Base-by-base conservation (phyloP, 2,113 vertebrate genomes). In the Chaetodon auriga region DNA sequence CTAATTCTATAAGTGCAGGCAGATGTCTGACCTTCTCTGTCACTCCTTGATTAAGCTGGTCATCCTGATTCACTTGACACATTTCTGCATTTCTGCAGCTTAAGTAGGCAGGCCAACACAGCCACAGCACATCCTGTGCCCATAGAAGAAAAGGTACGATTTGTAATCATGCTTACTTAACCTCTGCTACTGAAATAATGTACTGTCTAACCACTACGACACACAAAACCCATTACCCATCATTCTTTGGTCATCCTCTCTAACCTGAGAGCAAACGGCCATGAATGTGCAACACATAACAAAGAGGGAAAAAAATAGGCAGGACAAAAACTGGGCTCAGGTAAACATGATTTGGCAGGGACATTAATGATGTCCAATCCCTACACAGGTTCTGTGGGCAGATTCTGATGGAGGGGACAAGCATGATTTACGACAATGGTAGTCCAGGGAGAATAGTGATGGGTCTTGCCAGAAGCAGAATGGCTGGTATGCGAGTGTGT, bases 341-440 rank as follows among this genome's bases (percentile, higher is more conserved):
- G 88, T 93, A 94, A 92, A 92, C 89, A 89, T 77, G 83, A 85
- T 75, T 92, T 92, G 91, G 90, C 90, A 85, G 73, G 18, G 78
- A 87, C 90, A 85, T 88, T 92, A 93, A 93, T 88, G 88, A 83
- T 82, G 83, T 89, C 82, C 89, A 84, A 81, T 88, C 78, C 82
- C 76, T 84, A 90, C 80, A 89, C 89, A 87, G 84, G 84, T 83
- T 89, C 73, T 73, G 70, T 85, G 85, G 92, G 87, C 81, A 89
- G 77, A 86, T 89, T 82, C 68, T 90, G 87, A 82, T 87, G 87
- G 76, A 87, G 86, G 78, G 75, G 80, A 89, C 91, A 90, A 88
- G 75, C 76, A 75, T 94, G 92, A 95, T 95, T 94, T 92, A 95
- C 85, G 80, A 90, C 90, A 88, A 87, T 80, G 86, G 75, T 54